Conservation (phyloP, 2,797 vertebrate genomes). For the Peromyscus eremicus region DNA sequence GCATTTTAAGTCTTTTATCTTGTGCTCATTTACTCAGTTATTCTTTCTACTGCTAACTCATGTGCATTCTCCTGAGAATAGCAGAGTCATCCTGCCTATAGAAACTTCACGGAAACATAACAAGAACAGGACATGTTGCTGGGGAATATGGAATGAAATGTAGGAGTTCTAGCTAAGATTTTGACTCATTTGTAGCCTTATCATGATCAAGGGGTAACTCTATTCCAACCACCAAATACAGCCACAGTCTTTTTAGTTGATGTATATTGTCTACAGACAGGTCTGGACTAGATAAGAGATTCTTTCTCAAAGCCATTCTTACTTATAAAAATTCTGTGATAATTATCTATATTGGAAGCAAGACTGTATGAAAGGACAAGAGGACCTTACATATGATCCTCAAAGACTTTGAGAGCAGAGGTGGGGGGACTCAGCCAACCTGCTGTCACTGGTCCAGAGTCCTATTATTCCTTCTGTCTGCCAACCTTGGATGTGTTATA, state of each 20-base stretch:
- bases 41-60: background rate
- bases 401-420: background rate
- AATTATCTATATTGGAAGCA: background rate
- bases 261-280: no score
- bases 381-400: background rate
- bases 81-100: background rate
- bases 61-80: background rate
- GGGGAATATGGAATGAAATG: background rate
- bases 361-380: background rate
- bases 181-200: background rate
- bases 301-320: background rate
- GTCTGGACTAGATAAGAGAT: background rate
- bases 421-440: background rate
- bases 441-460: background rate
- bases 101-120: background rate
- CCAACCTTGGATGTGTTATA: background rate
- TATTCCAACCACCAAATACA: background rate
- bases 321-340: background rate
- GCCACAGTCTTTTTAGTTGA: background rate
- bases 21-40: slow-evolving; percentile 6
- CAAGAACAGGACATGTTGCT: background rate
- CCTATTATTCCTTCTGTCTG: background rate
- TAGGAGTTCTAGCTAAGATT: background rate
- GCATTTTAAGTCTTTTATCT: slow-evolving; percentile 1
- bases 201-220: background rate